Conservation (phyloP, 1,140 invertebrate species). For the Drosophila obscura region DNA sequence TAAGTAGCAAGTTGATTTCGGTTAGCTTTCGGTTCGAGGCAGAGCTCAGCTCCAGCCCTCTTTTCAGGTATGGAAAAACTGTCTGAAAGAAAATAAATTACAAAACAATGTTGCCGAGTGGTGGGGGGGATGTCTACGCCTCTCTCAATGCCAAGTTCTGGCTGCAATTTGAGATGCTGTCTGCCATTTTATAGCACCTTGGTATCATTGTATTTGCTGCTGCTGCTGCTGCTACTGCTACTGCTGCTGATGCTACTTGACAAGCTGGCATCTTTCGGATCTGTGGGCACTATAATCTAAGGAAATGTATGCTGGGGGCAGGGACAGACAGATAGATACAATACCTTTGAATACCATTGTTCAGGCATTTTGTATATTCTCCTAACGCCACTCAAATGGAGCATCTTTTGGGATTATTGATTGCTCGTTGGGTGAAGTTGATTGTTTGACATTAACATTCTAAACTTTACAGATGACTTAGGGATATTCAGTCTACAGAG, state of each 20-base stretch:
- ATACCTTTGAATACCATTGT: conserved; percentile 15
- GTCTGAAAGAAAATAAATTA: conserved; percentile 81
- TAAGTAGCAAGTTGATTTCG: conserved; percentile 71
- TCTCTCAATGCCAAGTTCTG: conserved; percentile 27
- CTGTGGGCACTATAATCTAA: conserved; percentile 70
- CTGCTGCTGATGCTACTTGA: conserved; percentile 42
- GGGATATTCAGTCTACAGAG: not conserved
- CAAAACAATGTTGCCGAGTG: conserved; percentile 69
- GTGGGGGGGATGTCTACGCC: conserved; percentile 1
- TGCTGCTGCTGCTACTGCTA: not conserved
- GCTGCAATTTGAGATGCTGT: conserved; percentile 49
- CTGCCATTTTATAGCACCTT: conserved; percentile 61
- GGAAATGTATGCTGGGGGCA: conserved; percentile 42
- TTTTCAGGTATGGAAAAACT: conserved; percentile 52
- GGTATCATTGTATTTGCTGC: conserved; percentile 38
- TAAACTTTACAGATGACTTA: conserved; percentile 3
- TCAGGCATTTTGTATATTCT: conserved; percentile 57
- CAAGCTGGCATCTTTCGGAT: conserved; percentile 69
- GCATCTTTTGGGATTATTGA: conserved; percentile 47
- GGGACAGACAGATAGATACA: conserved; percentile 9
- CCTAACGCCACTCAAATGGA: conserved; percentile 65
- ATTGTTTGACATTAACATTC: conserved; percentile 25
- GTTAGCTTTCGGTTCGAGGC: conserved; percentile 21
- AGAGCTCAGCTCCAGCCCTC: too few relatives aligned
- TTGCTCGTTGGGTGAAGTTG: conserved; percentile 19